Evolutionary conservation across 2,113 vertebrate species (phyloP), one percentile per base, ranked within the genome.

Genomic region (Gambusia holbrooki): DNA sequence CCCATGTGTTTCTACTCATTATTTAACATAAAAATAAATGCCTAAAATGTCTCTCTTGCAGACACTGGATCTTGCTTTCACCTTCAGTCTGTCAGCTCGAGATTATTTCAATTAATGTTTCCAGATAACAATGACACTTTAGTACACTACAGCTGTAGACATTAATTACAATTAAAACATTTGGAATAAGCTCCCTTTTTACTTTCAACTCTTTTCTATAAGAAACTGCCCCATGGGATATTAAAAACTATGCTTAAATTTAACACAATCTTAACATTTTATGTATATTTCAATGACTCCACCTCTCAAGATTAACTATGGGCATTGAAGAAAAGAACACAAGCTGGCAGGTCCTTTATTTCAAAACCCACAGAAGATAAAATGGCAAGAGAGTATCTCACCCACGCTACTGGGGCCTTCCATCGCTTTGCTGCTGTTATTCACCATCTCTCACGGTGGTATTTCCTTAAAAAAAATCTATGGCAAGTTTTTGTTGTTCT

Each of bases 391-490:
- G 85, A 91, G 85, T 79, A 73, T 64, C 74, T 85, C 79, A 82
- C 92, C 85, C 88, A 89, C 88, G 70, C 88, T 81, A 73, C 75
- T 68, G 84, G 91, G 94, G 87, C 82, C 92, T 90, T 86, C 89
- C 89, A 82, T 77, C 82, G 83, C 82, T 84, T 78, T 74, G 73
- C 84, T 73, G 73, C 79, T 83, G 64, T 87, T 87, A 79, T 90
- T 89, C 87, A 81, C 82, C 76, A 81, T 85, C 77, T 85, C 83
- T 88, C 83, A 82, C 72, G 81, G 82, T 91, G 88, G 83, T 92
- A 91, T 93, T 94, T 92, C 91, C 91, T 84, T 89, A 74, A 87
- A 93, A 93, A 27, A 93, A 94, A 94, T 93, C 93, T 89, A 93
- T 93, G 92, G 85, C 65, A 81, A 85, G 83, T 90, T 93, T 48